These are phyloP conservation scores for Seira ritae DNA, from an alignment of 2,888 invertebrate species.

Conservation along the genomic window DNA sequence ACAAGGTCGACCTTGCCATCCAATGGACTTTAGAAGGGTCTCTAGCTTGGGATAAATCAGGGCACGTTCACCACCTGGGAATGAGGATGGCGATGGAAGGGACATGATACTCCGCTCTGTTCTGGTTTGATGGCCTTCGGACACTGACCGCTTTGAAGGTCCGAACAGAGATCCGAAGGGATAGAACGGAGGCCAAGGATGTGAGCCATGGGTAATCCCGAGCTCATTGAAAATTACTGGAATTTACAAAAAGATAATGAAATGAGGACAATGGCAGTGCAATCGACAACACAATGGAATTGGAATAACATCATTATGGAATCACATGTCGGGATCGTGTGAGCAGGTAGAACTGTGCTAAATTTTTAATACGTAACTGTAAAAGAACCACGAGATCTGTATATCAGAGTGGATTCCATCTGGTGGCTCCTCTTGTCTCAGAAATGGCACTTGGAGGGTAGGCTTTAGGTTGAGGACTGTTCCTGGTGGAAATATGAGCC, in stretches of 20 bases:
- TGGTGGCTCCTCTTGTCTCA: conserved; percentile 48
- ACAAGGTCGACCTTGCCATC: conserved; percentile 52
- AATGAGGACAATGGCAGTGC: too few relatives aligned
- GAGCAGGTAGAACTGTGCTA: too few relatives aligned
- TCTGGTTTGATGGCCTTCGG: not conserved
- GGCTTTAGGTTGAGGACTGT: conserved; percentile 45
- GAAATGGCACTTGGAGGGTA: conserved; percentile 43
- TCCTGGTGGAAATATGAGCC: conserved; percentile 52
- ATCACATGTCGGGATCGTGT: too few relatives aligned
- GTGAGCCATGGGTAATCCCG: conserved; percentile 40
- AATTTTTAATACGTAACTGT: conserved; percentile 22
- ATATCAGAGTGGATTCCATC: conserved; percentile 55
- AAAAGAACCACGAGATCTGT: conserved; percentile 52
- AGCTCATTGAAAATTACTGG: conserved; percentile 53
- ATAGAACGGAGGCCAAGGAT: conserved; percentile 55
- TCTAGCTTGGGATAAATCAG: conserved; percentile 51
- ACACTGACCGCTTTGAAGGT: conserved; percentile 30
- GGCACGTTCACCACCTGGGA: conserved; percentile 47
- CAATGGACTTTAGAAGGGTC: conserved; percentile 25
- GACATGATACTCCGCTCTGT: conserved; percentile 10
- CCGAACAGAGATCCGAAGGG: conserved; percentile 49
- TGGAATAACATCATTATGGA: too few relatives aligned
- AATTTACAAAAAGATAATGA: not conserved
- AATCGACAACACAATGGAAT: too few relatives aligned
- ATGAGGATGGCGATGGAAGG: conserved; percentile 22